A percentile compares a stretch with the other conserved stretches of the same genome.
Conservation (phyloP, 2,113 vertebrate genomes). For the Glareola pratincola region DNA sequence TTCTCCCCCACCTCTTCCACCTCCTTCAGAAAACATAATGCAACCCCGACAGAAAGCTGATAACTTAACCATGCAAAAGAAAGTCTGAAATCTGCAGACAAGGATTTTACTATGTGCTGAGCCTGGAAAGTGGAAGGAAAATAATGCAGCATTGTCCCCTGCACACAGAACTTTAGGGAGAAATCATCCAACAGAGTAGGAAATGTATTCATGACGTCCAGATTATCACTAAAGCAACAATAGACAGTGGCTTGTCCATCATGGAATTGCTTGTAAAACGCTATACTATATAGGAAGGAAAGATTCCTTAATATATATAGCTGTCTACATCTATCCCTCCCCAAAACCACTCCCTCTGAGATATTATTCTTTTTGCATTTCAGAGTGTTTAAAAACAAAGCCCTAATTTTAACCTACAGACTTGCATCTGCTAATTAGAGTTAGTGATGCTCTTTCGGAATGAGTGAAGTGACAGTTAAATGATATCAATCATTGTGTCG, state of each 20-base stretch:
- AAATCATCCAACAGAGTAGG: slow-evolving; percentile 4
- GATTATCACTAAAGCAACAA: neutral
- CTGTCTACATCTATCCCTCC: neutral
- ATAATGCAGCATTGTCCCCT: neutral
- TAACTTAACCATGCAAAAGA: slow-evolving; percentile 36
- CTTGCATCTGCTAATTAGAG: neutral
- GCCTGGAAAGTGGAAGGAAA: slow-evolving; percentile 2
- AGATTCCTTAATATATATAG: neutral
- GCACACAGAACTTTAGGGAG: neutral
- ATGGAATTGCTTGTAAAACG: neutral
- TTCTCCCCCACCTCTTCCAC: neutral
- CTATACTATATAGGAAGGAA: neutral
- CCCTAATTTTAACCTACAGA: neutral
- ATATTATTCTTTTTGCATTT: neutral
- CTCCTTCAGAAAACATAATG: slow-evolving; percentile 31
- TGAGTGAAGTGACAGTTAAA: neutral
- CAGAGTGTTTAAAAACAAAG: neutral
- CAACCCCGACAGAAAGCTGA: slow-evolving; percentile 28
- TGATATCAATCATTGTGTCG: neutral
- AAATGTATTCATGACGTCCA: neutral
- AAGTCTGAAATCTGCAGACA: slow-evolving; percentile 22
- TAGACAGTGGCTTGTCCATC: neutral
- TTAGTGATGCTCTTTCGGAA: neutral
- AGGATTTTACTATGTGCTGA: slow-evolving; percentile 37
- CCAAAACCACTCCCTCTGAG: neutral